phyloP scores from a whole-genome alignment of 2,113 vertebrate species.

The Sorex fumeus region DNA sequence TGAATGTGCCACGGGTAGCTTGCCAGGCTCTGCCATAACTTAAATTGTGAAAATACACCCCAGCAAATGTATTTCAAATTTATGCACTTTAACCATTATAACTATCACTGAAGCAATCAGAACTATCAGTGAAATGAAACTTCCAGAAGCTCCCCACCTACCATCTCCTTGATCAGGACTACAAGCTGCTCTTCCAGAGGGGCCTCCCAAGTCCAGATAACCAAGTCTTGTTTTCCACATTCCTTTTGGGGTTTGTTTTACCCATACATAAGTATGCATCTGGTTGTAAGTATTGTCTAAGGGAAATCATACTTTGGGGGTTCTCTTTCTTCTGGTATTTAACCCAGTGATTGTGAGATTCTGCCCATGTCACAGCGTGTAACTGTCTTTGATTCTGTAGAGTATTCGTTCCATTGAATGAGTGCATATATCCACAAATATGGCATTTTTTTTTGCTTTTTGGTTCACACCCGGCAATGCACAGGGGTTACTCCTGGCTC shows the following conservation, averaged over 20 bases:
- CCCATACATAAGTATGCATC: neutral
- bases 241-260: conserved; percentile 20
- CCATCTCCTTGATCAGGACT: neutral
- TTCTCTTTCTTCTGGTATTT: neutral
- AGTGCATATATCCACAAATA: neutral
- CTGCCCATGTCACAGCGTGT: no score
- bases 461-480: no score
- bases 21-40: no score
- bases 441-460: no score
- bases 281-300: conserved; percentile 3
- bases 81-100: neutral
- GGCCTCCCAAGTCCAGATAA: conserved; percentile 30
- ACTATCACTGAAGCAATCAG: neutral
- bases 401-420: neutral
- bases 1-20: no score
- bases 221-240: conserved; percentile 15
- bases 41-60: neutral
- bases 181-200: neutral
- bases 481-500: no score
- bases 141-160: neutral
- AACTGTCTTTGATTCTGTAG: no score
- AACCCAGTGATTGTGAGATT: conserved; percentile 19
- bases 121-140: conserved; percentile 12
- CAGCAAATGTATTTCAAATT: neutral
- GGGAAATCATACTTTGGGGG: neutral